These are phyloP conservation scores for Tenualosa thibaudeaui DNA, from an alignment of 2,797 vertebrate species.

Conservation along the genomic window DNA sequence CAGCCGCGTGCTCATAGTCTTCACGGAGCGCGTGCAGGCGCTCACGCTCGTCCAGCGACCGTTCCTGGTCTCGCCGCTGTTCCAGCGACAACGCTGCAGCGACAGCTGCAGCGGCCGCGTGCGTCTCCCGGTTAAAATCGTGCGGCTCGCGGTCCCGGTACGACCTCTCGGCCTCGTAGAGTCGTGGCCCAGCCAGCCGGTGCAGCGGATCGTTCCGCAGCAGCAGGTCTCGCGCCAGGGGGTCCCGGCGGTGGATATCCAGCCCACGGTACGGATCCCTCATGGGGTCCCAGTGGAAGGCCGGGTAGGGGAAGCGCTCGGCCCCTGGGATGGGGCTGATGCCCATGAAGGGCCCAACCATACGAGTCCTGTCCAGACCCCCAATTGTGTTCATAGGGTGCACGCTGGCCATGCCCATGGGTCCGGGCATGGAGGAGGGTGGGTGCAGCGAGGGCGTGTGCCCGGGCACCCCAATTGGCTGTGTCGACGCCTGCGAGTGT, in stretches of 20 bases:
- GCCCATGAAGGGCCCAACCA: constrained; percentile 96
- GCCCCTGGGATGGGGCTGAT: constrained; percentile 92
- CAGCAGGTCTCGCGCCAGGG: constrained; percentile 88
- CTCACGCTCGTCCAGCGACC: constrained; percentile 88
- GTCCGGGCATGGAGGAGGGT: constrained; percentile 82
- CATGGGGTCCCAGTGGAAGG: constrained; percentile 98
- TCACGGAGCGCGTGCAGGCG: constrained; percentile 90
- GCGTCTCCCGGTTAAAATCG: constrained; percentile 86
- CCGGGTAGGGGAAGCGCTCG: constrained; percentile 92
- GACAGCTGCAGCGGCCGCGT: constrained; percentile 80
- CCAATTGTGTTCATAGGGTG: constrained; percentile 92
- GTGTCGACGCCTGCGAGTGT: constrained; percentile 55
- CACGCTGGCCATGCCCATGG: constrained; percentile 87
- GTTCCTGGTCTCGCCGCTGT: constrained; percentile 87
- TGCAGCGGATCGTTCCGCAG: constrained; percentile 90
- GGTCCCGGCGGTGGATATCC: constrained; percentile 92
- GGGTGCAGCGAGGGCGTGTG: constrained; percentile 75
- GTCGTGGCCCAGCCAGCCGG: constrained; percentile 81
- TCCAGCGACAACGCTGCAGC: constrained; percentile 73
- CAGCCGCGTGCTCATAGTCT: constrained; percentile 87
- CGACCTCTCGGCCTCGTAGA: constrained; percentile 90
- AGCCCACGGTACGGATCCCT: constrained; percentile 92
- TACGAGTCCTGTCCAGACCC: constrained; percentile 92
- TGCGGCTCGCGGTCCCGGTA: constrained; percentile 94
- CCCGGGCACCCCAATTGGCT: constrained; percentile 31